Conservation (phyloP, 2,113 vertebrate genomes). For the Cyprinodon variegatus region DNA sequence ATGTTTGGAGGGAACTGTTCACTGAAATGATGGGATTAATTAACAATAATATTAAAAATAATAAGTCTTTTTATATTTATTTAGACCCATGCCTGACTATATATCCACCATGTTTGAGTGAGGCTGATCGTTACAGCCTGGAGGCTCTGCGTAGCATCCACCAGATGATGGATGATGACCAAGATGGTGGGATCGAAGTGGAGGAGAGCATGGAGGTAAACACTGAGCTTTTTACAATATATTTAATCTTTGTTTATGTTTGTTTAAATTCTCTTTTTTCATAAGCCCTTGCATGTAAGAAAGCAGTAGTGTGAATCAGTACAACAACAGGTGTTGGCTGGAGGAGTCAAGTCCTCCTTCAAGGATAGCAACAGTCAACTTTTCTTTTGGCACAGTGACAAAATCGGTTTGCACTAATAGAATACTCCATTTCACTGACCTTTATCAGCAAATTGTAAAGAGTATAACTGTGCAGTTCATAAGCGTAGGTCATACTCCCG, state of each 20-base stretch:
- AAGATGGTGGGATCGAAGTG: slow-evolving; percentile 95
- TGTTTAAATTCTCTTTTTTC: neutral
- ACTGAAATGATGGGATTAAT: too few species aligned
- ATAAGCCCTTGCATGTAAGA: slow-evolving; percentile 10
- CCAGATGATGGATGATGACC: slow-evolving; percentile 96
- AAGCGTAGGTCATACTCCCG: neutral
- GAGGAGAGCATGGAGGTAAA: slow-evolving; percentile 96
- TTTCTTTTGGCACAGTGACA: slow-evolving; percentile 63
- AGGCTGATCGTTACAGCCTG: slow-evolving; percentile 91
- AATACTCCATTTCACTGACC: slow-evolving; percentile 49
- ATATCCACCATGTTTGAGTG: slow-evolving; percentile 89
- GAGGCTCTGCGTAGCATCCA: slow-evolving; percentile 94
- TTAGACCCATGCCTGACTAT: slow-evolving; percentile 88
- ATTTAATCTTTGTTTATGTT: neutral
- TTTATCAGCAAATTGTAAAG: slow-evolving; percentile 32
- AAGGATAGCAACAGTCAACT: slow-evolving; percentile 66
- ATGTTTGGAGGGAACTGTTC: neutral
- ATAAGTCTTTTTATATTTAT: neutral
- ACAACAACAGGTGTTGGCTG: slow-evolving; percentile 60
- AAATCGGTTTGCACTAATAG: slow-evolving; percentile 50
- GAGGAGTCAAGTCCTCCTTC: slow-evolving; percentile 56
- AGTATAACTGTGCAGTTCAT: neutral
- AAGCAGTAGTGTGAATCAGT: slow-evolving; percentile 21
- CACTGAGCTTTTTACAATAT: slow-evolving; percentile 17
- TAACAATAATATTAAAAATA: neutral